Base-by-base conservation (phyloP, 2,797 vertebrate species). In the Lepilemur ruficaudatus region DNA sequence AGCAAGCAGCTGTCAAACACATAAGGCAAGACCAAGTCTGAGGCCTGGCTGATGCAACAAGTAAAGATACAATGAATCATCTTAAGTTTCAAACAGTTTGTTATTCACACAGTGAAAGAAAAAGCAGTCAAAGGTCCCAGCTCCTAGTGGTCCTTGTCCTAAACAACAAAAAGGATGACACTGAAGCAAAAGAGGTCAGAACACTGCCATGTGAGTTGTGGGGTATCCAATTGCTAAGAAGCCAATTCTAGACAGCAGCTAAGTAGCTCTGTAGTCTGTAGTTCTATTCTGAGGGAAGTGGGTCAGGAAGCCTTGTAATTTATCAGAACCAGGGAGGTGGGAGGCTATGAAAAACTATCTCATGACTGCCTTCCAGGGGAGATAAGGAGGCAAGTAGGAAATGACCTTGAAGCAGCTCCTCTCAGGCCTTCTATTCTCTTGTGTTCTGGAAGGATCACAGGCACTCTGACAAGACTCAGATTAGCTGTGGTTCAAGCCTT, bases 1-100 rank as follows among this genome's bases (percentile, higher is more conserved):
- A 95, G 50, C 38, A 90, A 93, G 41, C 48, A 93, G 25, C 59
- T 95, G 5, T 85, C 43, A 84, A 70, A 30, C 48, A 96, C 61
- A 89, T 28, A 94, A 79, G 32, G 25, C 18, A 94, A 80, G 46
- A 25, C 13, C 20, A 43, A 95, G 30, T 87, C 23, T 70, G 91
- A 94, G 57, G 20, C 57, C n/a, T 80, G 55, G 14, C 13, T 70
- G 41, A 93, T 50, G 70, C 32, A 89, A 23, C 43, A 80, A 48
- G 38, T 97, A 89, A 86, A 83, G 46, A 78, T 82, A 82, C 22
- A 96, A n/a, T 23, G 61, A 59, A 84, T 94, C 38, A 89, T n/a
- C 38, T 95, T 94, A 82, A 69, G 32, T 83, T 88, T 91, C 50
- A 63, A 72, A 70, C 32, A 50, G 15, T 67, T 96, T 73, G 57